phyloP scores from a whole-genome alignment of 2,797 vertebrate genomes.

The Lepus townsendii region DNA sequence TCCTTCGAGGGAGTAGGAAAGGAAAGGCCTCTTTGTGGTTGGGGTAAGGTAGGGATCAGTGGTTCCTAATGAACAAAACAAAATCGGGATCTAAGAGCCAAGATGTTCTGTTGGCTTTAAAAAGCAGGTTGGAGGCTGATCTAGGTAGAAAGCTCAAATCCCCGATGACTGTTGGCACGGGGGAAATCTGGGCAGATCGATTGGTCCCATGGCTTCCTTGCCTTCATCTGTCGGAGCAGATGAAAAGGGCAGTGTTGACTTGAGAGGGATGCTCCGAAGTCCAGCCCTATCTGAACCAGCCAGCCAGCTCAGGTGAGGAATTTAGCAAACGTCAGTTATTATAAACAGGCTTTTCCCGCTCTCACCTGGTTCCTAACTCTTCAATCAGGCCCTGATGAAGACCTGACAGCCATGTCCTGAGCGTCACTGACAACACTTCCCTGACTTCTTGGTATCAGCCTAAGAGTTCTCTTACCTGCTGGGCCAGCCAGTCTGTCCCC shows the following conservation, averaged over 20 bases:
- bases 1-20: neutral
- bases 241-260: neutral
- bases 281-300: conserved; percentile 32
- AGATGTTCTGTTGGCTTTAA: neutral
- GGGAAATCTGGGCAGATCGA: neutral
- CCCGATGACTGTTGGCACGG: neutral
- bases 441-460: conserved; percentile 10
- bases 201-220: neutral
- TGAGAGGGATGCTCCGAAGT: neutral
- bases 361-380: conserved; percentile 56
- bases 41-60: neutral
- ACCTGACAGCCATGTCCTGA: conserved; percentile 73
- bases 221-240: neutral
- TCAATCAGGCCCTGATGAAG: conserved; percentile 28
- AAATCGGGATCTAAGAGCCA: neutral
- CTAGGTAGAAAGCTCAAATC: neutral
- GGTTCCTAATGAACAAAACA: neutral
- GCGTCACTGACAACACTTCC: conserved; percentile 16
- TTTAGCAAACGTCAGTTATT: neutral
- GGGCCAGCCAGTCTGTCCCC: neutral
- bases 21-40: neutral
- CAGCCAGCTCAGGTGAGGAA: neutral
- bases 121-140: neutral
- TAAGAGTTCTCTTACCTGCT: conserved; percentile 1
- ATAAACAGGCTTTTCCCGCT: conserved; percentile 73